Evolutionary conservation across 1,140 invertebrate species (phyloP).

Genomic region (Eufriesea mexicana): DNA sequence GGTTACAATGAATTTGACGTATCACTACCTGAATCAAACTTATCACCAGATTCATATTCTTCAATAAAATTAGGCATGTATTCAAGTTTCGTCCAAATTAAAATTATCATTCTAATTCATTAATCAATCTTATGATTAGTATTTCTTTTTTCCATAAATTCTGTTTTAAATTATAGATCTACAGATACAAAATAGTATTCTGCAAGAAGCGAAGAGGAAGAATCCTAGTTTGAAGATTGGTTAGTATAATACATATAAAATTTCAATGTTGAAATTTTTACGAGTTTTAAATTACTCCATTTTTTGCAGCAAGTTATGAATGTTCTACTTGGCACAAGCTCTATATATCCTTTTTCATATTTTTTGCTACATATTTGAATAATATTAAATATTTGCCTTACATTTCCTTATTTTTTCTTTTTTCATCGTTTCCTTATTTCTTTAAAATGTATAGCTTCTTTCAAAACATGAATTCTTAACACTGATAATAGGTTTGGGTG

Average conservation of each 20-base stretch:
- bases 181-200: slow-evolving; percentile 78
- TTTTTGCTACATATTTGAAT: slow-evolving; percentile 68
- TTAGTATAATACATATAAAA: slow-evolving; percentile 61
- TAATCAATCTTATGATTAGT: neutral
- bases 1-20: slow-evolving; percentile 80
- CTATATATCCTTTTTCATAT: slow-evolving; percentile 81
- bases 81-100: neutral
- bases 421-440: neutral
- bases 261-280: slow-evolving; percentile 5
- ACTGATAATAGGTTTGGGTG: slow-evolving; percentile 75
- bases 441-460: slow-evolving; percentile 56
- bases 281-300: slow-evolving; percentile 69
- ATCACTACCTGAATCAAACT: slow-evolving; percentile 78
- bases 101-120: neutral
- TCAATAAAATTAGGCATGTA: slow-evolving; percentile 77
- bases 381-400: slow-evolving; percentile 34
- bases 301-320: slow-evolving; percentile 79
- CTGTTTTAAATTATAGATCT: slow-evolving; percentile 75
- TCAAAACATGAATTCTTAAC: slow-evolving; percentile 68
- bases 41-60: slow-evolving; percentile 57
- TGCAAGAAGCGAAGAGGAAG: slow-evolving; percentile 71
- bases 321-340: slow-evolving; percentile 73
- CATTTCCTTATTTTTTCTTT: slow-evolving; percentile 47
- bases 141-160: slow-evolving; percentile 21
- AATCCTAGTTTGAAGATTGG: slow-evolving; percentile 72